Evolutionary conservation across 2,797 vertebrate species (phyloP), one percentile per base, ranked within the genome.

Genomic region (Pseudomugil gertrudae): DNA sequence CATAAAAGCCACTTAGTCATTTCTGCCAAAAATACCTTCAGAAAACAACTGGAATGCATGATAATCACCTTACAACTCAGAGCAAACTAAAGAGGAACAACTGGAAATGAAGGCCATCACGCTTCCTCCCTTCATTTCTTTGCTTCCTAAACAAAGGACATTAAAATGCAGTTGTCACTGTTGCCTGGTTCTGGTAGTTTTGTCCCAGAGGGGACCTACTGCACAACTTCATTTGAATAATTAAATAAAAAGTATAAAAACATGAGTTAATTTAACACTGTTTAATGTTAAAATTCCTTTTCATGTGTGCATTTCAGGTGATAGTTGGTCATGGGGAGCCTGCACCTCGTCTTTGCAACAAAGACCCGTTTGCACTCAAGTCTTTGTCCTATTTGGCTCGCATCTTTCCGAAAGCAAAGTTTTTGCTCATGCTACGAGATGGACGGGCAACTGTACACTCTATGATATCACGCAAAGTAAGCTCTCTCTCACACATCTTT

Each of bases 321-420:
- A 93, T 93, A 14, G 81, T 92, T 0, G 92, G 92, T 23, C 96
- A 98, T 0, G 96, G 96, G 14, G 96, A 98, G 74, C 96, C 96
- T 2, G 96, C 96, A 0, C 93, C 94, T 0, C 96, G 96, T 36
- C 83, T 98, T 50, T 98, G 96, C 69, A 98, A 98, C 92, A 98
- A 98, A 88, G 96, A 98, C 66, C 96, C 97, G 0, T 98, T 98
- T 9, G 95, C 97, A 58, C 84, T 98, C 43, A 98, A 98, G 89
- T 98, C 96, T 57, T 87, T 98, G 5, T 94, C 94, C 19, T 98
- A 98, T 47, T 92, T 98, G 4, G 93, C 96, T 2, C 95, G 91
- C 59, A 95, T 98, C 65, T 98, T 98, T 78, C 96, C 96, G 15
- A 96, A 96, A 58, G 96, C 95, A 87, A 97, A 95, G 67, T 98